Percentiles rank a stretch among this genome's conserved stretches.
Conservation (phyloP, 2,113 vertebrate genomes). For the Sinocyclocheilus rhinocerous region DNA sequence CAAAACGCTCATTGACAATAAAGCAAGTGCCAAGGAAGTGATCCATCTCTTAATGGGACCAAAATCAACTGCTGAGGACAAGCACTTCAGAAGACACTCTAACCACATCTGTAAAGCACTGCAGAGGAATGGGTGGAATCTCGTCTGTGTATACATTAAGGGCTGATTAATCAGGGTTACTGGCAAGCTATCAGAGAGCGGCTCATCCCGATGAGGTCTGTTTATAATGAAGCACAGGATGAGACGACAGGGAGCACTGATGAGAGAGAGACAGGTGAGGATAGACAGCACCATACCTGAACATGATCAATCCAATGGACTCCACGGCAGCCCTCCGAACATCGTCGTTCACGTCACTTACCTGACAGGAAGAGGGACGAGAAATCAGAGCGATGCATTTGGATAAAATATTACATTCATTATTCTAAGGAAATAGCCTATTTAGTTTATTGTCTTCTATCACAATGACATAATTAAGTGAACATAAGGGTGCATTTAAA, state of each 20-base stretch:
- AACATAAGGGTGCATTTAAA: too few relatives aligned
- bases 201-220: not conserved
- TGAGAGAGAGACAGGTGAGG: not conserved
- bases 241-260: not conserved
- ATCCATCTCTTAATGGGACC: constrained; percentile 27
- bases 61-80: constrained; percentile 37
- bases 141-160: constrained; percentile 57
- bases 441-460: too few relatives aligned
- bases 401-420: not conserved
- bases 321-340: constrained; percentile 96
- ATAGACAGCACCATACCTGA: constrained; percentile 82
- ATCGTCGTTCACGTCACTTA: constrained; percentile 97
- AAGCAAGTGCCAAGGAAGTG: constrained; percentile 38
- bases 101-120: constrained; percentile 60
- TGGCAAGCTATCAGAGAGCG: not conserved
- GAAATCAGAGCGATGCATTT: not conserved
- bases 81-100: constrained; percentile 32
- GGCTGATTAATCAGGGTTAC: constrained; percentile 57
- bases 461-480: too few relatives aligned
- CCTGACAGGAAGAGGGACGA: constrained; percentile 70
- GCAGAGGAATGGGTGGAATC: constrained; percentile 66
- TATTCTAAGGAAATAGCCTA: not conserved
- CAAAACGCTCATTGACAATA: constrained; percentile 8
- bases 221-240: constrained; percentile 29
- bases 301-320: constrained; percentile 97